phyloP scores from a whole-genome alignment of 2,113 vertebrate species.

The Osmerus mordax region DNA sequence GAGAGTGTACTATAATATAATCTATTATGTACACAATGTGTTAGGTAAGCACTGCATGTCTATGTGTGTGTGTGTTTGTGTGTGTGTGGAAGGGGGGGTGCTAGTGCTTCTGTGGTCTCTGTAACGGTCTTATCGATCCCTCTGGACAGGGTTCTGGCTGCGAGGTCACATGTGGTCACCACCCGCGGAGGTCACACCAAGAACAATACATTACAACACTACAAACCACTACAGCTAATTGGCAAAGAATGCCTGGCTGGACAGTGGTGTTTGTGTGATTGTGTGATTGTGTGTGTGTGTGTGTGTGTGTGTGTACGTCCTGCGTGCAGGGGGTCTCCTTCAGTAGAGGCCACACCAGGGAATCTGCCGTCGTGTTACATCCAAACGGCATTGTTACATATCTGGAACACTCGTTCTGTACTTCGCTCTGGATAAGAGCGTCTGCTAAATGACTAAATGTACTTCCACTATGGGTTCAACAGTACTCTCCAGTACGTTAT shows the following conservation, averaged over 20 bases:
- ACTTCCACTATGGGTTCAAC: not conserved
- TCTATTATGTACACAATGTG: not conserved
- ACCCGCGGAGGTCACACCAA: slow-evolving; percentile 15
- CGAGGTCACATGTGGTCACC: slow-evolving; percentile 33
- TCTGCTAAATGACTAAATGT: too few relatives aligned
- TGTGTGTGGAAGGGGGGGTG: slow-evolving; percentile 4
- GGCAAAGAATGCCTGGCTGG: not conserved
- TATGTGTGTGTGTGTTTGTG: slow-evolving; percentile 20
- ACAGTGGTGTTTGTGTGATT: not conserved
- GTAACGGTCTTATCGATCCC: slow-evolving; percentile 35
- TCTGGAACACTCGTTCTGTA: too few relatives aligned
- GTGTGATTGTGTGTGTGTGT: slow-evolving; percentile 6
- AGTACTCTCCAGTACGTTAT: too few relatives aligned
- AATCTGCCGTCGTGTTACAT: not conserved
- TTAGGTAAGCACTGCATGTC: not conserved
- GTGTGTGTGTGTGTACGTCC: not conserved
- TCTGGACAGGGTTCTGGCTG: slow-evolving; percentile 30
- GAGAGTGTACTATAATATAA: too few relatives aligned
- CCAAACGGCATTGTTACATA: not conserved
- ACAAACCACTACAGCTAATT: slow-evolving; percentile 18
- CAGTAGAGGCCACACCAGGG: slow-evolving; percentile 3
- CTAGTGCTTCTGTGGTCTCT: not conserved
- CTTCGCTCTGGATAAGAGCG: too few relatives aligned
- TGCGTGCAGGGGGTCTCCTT: slow-evolving; percentile 21
- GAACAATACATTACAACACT: slow-evolving; percentile 24